Base-by-base conservation (phyloP, 2,113 vertebrate genomes). In the Chaetura pelagica region DNA sequence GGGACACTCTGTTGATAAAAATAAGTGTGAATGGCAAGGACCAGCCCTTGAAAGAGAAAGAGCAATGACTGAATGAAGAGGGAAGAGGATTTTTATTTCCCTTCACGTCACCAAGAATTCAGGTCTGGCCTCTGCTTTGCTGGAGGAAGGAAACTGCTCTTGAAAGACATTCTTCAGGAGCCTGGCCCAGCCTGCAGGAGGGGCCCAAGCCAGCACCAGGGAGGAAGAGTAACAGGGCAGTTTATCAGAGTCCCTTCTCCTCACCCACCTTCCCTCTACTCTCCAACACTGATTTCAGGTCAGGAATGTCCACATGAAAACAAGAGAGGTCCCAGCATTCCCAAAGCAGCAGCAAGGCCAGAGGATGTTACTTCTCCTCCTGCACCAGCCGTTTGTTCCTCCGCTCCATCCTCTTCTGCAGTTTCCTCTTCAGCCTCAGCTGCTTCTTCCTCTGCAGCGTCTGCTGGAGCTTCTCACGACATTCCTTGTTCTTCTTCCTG, bases 381-480 rank as follows among this genome's bases (percentile, higher is more conserved):
- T 49, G 38, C 2, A 74, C 73, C 17, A 8, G 81, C 52, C 40
- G 89, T 34, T 87, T 93, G 21, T 93, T 90, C 81, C 51, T 78
- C 29, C 90, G 73, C 87, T 97, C 96, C 38, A 54, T 95, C 66
- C 94, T 98, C 73, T 89, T 98, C 55, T 77, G 81, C 62, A 71
- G 23, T 52, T 96, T 98, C 85, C 95, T 98, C 71, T 88, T 97
- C 44, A 96, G 48, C 71, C 85, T 95, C 76, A 86, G 94, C 4
- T 85, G 69, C 76, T 97, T 95, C 90, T 97, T 97, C 75, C 66
- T 97, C 88, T 98, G 94, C 88, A 99, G 96, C 0, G 18, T 83
- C 91, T 98, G 97, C 82, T 98, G 97, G 85, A 99, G 97, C 81
- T 90, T 97, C 89, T 98, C 97, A 75, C 98, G 98, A 67, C 99